Base-by-base conservation (phyloP, 1,140 invertebrate genomes). In the Eupeodes corollae region DNA sequence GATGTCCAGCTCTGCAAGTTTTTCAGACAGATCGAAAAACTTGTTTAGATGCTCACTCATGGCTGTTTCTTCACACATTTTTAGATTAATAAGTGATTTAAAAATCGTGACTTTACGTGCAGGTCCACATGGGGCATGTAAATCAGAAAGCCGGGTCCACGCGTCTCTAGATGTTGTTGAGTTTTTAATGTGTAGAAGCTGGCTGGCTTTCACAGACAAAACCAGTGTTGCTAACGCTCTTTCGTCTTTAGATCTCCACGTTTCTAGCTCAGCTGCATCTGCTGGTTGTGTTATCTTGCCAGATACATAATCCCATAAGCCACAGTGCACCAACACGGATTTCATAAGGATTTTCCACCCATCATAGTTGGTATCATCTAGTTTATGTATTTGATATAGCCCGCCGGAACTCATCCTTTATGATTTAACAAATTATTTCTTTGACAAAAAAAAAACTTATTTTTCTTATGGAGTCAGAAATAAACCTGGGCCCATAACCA, bases 321-420 rank as follows among this genome's bases (percentile, higher is more conserved):
- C n/a, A n/a, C n/a, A 14, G 18, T 46, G 44, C 12, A 46, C 30
- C 1, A 50, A 32, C 8, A 50, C 43, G 32, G 43, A 46, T 31
- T 30, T 45, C 48, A 46, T 46, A 2, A 45, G 43, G 2, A 49
- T 15, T 3, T 14, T 30, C 48, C 39, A 49, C 10, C 38, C 13
- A 30, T 49, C 43, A 26, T 34, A 35, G 39, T 49, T 49, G 30
- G 32, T 35, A 35, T 49, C 43, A 35, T 49, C 44, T 18, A 49
- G 26, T 21, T 46, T 45, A 12, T 42, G 43, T 26, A 49, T 49
- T 41, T 49, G 48, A 41, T 26, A 9, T 13, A 19, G 11, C 30
- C 13, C 30, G 6, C 16, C 18, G 6, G 9, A 19, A 19, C n/a
- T 43, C 42, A 31, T 15, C 26, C 15, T 26, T 14, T n/a, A 19